Percentiles rank a stretch among this genome's conserved stretches.
These are phyloP conservation scores for Cirrhinus mrigala DNA, from an alignment of 2,797 vertebrate species.

Conservation along the genomic window DNA sequence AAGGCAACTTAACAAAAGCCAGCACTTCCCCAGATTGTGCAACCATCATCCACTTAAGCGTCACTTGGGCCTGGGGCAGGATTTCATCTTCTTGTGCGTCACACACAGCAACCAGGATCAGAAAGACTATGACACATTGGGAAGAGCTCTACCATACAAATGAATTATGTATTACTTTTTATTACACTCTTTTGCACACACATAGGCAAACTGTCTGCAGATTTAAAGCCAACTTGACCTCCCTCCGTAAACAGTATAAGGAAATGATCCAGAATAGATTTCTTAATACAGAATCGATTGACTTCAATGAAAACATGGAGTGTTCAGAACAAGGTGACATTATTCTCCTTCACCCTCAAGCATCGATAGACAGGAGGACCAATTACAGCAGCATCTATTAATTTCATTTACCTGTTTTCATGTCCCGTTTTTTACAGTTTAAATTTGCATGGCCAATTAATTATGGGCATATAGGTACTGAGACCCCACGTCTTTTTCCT, in stretches of 20 bases:
- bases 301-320: not conserved
- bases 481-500: not conserved
- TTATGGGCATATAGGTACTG: not conserved
- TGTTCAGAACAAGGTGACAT: not conserved
- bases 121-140: not conserved
- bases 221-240: not conserved
- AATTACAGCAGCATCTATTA: not conserved
- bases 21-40: slow-evolving; percentile 49
- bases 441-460: not conserved
- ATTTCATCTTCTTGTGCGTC: slow-evolving; percentile 50
- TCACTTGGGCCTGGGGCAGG: slow-evolving; percentile 40
- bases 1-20: slow-evolving; percentile 40
- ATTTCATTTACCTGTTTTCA: not conserved
- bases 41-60: slow-evolving; percentile 59
- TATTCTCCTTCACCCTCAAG: not conserved
- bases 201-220: not conserved
- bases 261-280: not conserved
- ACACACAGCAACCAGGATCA: slow-evolving; percentile 44
- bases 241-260: not conserved
- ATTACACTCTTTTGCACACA: not conserved
- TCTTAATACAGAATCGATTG: not conserved
- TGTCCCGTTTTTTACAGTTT: not conserved
- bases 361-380: not conserved
- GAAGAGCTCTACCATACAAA: not conserved
- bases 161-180: not conserved